Base-by-base conservation (phyloP, 2,113 vertebrate species). In the Rostratula benghalensis region DNA sequence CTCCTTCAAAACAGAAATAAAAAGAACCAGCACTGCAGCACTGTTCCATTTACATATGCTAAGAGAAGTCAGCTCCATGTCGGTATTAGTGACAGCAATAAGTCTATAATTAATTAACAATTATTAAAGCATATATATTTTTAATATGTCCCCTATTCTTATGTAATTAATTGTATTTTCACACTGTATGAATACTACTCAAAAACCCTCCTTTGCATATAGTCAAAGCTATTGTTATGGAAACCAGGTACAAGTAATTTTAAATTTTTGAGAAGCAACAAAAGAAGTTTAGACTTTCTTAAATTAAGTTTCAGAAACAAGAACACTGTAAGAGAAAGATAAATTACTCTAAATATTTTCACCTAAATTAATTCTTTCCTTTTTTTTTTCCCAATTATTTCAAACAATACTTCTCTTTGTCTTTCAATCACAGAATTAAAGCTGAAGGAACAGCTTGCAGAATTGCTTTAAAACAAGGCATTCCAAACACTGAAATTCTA, bases 301-400 rank as follows among this genome's bases (percentile, higher is more conserved):
- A 73, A 56, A 83, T 54, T 67, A 87, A 82, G 17, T 84, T 33
- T 54, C 89, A 43, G 41, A 84, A 94, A 57, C 10, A 22, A 93
- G 24, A 61, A 67, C 12, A 65, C 31, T 65, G 25, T 56, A 78
- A 67, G 10, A 85, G 61, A 65, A 6, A 25, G 41, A 74, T 79
- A 64, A 85, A 92, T 73, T 85, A 73, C 57, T 85, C 61, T 57
- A 95, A 90, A 83, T 83, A 83, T 80, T 88, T 88, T 83, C 78
- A 94, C 39, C 45, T 46, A 30, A 54, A 71, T 35, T 81, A 54
- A 71, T 35, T 81, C 7, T 43, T 63, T 68, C 16, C 11, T 60
- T 65, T 48, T 92, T 50, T 67, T 81, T 85, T 46, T 21, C 46
- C 19, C 41, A 45, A 6, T 43, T 10, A 54, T 39, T 81, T 85